Base-by-base conservation (phyloP, 2,797 vertebrate genomes). In the Channa striata region DNA sequence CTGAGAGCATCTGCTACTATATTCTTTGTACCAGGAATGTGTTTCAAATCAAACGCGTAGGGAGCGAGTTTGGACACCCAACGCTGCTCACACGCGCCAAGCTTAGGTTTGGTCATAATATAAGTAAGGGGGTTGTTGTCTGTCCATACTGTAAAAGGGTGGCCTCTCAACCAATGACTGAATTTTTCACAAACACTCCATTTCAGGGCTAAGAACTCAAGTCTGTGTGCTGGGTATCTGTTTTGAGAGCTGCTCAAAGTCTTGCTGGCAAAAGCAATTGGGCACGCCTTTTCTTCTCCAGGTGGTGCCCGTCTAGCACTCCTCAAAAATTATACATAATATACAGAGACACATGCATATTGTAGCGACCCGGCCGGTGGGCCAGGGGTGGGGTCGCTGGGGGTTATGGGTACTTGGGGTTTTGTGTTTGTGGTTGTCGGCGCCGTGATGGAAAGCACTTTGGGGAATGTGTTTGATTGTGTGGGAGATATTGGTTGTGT, bases 181-280 rank as follows among this genome's bases (percentile, higher is more conserved):
- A 73, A 79, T n/a, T 73, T 81, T 3, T 83, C 40, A 1, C 75
- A 81, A 1, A 84, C 52, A 33, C 73, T 48, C 76, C 54, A 84
- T 13, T 78, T 71, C 4, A 82, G 14, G 0, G 78, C 69, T 2
- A 83, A 17, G n/a, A 86, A 78, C 7, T 80, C 66, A 0, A 81
- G 48, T 1, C 49, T 17, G n/a, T n/a, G n/a, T n/a, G n/a, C n/a
- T n/a, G n/a, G n/a, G n/a, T n/a, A 82, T 11, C 11, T 68, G 11
- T 46, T 60, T 8, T 85, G 73, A 0, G 74, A 74, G 0, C 11
- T 23, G 39, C 61, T 77, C 20, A 75, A 16, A 0, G 73, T 78
- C 46, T 79, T 72, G 12, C 69, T 76, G 0, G 59, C 48, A 16
- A 76, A 76, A 12, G 65, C 54, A 2, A 72, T 79, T 4, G 58